Evolutionary conservation across 2,888 invertebrate species (phyloP), one percentile per base, ranked within the genome.

Genomic region (Chymomyza fuscimana): DNA sequence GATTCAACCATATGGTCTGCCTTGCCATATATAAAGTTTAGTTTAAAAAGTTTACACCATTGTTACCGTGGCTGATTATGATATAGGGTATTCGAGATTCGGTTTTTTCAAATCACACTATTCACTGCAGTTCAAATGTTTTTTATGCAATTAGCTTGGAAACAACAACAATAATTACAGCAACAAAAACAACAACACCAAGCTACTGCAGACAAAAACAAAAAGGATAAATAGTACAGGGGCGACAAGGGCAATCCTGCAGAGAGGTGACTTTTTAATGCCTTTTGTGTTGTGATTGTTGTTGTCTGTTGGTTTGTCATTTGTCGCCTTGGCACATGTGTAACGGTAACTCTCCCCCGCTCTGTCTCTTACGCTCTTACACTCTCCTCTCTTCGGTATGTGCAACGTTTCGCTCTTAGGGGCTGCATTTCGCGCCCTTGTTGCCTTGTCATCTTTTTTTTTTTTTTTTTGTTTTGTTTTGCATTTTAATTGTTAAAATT

Each of bases 121-220:
- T 5, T 32, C 0, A 32, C 9, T 5, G 32, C 32, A 32, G 40
- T 7, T 46, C 4, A 12, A 12, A 7, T 7, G 82, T 86, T 85
- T 80, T 86, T 86, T 81, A 81, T 83, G 82, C 86, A 86, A 86
- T 86, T 86, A 86, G 85, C 86, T 86, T 85, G 81, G 72, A 75
- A 79, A 73, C 78, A 69, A 76, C 72, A 79, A 72, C 74, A 36
- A 54, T 9, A 73, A 63, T 64, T 71, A 59, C 9, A 32, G 0
- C 58, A 69, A 69, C 74, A 36, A 52, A 12, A 73, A 61, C 66
- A 74, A 59, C 63, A 70, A 69, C 73, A 70, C 67, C 67, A 73
- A 72, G 64, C 56, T 77, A 82, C 79, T 83, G 81, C 83, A 80
- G 80, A 74, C 76, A 72, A 80, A 83, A 73, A 19, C 19, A 19